Conservation (phyloP, 2,888 invertebrate species). For the Congeria kusceri region DNA sequence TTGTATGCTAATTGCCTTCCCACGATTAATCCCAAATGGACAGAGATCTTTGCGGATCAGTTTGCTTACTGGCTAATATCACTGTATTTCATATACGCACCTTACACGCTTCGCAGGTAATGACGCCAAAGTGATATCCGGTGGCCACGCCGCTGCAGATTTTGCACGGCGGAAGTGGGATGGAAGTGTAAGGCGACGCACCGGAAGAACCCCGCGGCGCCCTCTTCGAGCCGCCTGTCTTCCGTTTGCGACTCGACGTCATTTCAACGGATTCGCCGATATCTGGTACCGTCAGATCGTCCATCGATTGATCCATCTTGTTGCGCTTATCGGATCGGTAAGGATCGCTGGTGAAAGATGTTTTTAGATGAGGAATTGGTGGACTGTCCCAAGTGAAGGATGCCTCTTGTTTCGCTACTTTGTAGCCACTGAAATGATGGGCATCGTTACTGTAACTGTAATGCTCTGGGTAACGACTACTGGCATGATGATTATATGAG, state of each 20-base stretch:
- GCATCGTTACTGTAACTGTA: too few relatives aligned
- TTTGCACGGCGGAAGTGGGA: slow-evolving; percentile 75
- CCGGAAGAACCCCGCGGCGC: neutral
- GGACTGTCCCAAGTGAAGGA: neutral
- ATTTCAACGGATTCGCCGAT: neutral
- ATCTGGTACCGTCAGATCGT: neutral
- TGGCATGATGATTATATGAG: neutral
- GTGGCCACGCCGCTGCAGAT: slow-evolving; percentile 72
- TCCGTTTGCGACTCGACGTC: slow-evolving; percentile 24
- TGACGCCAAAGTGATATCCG: slow-evolving; percentile 75
- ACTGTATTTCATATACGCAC: slow-evolving; percentile 42
- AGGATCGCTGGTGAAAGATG: neutral
- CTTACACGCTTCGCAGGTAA: slow-evolving; percentile 77
- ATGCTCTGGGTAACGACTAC: too few relatives aligned
- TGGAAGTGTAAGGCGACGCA: slow-evolving; percentile 51
- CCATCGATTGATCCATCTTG: slow-evolving; percentile 7
- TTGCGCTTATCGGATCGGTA: neutral
- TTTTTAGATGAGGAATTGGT: neutral
- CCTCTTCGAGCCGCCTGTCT: slow-evolving; percentile 1
- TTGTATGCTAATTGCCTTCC: too few relatives aligned
- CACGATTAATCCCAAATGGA: too few relatives aligned
- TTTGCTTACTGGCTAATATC: too few relatives aligned
- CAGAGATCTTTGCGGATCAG: too few relatives aligned
- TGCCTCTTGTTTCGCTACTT: too few relatives aligned
- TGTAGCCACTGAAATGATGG: too few relatives aligned